A percentile compares a stretch with the other conserved stretches of the same genome.
Conservation (phyloP, 2,113 vertebrate genomes). For the Carettochelys insculpta region DNA sequence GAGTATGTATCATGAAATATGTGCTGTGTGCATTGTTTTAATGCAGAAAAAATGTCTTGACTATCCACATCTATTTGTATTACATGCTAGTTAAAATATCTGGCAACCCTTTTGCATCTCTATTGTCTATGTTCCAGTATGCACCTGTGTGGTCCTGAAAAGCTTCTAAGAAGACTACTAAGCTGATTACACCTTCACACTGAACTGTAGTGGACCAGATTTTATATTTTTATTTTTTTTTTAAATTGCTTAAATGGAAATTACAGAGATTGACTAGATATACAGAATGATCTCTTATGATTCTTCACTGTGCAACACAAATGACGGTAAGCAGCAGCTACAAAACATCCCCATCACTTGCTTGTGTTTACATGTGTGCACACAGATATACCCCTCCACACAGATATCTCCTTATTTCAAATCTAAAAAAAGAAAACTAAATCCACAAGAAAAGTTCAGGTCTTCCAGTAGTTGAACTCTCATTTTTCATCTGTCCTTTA, state of each 20-base stretch:
- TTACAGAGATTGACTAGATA: neutral
- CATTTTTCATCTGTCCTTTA: neutral
- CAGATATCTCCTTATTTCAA: neutral
- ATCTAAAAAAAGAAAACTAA: constrained; percentile 14
- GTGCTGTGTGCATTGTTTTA: constrained; percentile 23
- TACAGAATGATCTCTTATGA: neutral
- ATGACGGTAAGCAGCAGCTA: neutral
- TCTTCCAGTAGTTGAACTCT: neutral
- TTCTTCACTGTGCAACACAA: neutral
- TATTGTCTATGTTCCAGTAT: neutral
- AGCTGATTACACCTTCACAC: neutral
- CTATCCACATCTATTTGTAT: neutral
- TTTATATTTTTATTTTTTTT: neutral
- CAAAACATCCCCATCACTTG: neutral
- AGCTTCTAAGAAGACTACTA: neutral
- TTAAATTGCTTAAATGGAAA: rapidly evolving
- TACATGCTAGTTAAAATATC: neutral
- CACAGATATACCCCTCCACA: neutral
- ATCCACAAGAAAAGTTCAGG: neutral
- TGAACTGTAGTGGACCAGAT: neutral
- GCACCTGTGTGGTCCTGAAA: neutral
- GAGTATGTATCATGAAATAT: constrained; percentile 16
- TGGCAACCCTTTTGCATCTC: neutral
- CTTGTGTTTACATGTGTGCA: neutral
- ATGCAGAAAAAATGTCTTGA: constrained; percentile 2